phyloP scores from a whole-genome alignment of 2,113 vertebrate genomes.

The Gobius niger region DNA sequence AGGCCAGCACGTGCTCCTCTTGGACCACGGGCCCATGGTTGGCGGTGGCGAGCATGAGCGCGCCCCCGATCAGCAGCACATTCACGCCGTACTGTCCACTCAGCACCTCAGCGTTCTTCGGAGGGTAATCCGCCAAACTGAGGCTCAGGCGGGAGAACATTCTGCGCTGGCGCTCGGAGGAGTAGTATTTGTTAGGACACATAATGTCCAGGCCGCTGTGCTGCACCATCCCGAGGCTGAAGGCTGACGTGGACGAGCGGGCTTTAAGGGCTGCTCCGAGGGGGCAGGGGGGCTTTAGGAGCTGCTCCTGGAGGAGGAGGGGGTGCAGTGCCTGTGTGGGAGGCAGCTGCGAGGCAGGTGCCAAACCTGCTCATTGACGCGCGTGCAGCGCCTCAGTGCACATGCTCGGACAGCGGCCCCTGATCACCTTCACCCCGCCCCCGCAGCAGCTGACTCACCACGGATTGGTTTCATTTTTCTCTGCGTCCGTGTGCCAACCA shows the following conservation, averaged over 20 bases:
- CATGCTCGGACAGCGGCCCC: slow-evolving; percentile 53
- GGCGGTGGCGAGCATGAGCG: slow-evolving; percentile 88
- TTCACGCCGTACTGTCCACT: slow-evolving; percentile 95
- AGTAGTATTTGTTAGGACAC: slow-evolving; percentile 72
- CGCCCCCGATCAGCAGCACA: slow-evolving; percentile 86
- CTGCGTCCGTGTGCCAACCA: slow-evolving; percentile 52
- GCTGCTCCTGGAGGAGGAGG: slow-evolving; percentile 45
- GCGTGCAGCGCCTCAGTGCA: slow-evolving; percentile 49
- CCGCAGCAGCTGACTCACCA: slow-evolving; percentile 43
- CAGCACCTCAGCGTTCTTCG: slow-evolving; percentile 88
- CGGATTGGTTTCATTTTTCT: slow-evolving; percentile 67
- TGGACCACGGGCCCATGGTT: slow-evolving; percentile 80
- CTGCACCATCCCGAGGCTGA: slow-evolving; percentile 66
- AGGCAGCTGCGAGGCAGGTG: slow-evolving; percentile 51
- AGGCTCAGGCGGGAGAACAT: slow-evolving; percentile 63
- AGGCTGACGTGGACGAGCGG: background rate
- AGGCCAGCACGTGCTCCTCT: slow-evolving; percentile 83
- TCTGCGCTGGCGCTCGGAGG: slow-evolving; percentile 71
- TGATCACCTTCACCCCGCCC: slow-evolving; percentile 58
- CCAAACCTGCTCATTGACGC: slow-evolving; percentile 70
- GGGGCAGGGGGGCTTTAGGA: slow-evolving; percentile 50
- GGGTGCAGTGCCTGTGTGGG: slow-evolving; percentile 44
- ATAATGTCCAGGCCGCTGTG: slow-evolving; percentile 71
- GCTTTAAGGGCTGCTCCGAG: slow-evolving; percentile 53
- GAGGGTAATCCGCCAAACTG: slow-evolving; percentile 76